Evolutionary conservation across 2,113 vertebrate species (phyloP).

Genomic region (Gobio gobio): DNA sequence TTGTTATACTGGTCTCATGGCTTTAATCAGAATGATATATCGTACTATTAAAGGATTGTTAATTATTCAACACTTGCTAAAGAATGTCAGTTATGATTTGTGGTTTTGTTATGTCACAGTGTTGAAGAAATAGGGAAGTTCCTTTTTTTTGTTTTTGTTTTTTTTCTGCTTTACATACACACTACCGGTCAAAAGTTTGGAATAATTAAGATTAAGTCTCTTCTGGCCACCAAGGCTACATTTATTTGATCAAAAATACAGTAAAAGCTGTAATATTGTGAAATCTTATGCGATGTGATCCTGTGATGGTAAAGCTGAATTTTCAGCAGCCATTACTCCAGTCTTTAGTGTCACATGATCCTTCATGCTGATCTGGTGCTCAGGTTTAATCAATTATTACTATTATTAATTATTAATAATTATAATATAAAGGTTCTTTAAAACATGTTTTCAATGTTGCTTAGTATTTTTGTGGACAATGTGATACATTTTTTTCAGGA

Average conservation of each 20-base stretch:
- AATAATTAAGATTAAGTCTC: neutral
- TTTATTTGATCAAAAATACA: neutral
- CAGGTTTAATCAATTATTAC: too few species aligned
- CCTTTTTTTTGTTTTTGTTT: neutral
- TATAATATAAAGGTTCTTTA: neutral
- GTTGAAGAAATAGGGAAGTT: constrained; percentile 39
- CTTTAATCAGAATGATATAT: constrained; percentile 61
- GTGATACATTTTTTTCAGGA: neutral
- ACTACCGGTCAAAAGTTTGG: neutral
- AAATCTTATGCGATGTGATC: neutral
- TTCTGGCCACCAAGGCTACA: neutral
- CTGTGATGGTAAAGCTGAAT: neutral
- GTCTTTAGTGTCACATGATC: neutral
- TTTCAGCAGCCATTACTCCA: neutral
- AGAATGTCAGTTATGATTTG: constrained; percentile 69
- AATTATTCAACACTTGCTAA: constrained; percentile 69
- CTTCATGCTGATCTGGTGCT: neutral
- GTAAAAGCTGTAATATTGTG: too few species aligned
- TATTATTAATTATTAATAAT: neutral
- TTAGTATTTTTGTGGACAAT: neutral
- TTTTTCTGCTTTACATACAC: constrained; percentile 36
- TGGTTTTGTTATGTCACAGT: constrained; percentile 60
- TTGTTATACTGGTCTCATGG: constrained; percentile 21
- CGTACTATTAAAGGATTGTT: constrained; percentile 62
- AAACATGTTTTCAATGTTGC: neutral